Conservation (phyloP, 1,140 invertebrate species). For the Homarus americanus region DNA sequence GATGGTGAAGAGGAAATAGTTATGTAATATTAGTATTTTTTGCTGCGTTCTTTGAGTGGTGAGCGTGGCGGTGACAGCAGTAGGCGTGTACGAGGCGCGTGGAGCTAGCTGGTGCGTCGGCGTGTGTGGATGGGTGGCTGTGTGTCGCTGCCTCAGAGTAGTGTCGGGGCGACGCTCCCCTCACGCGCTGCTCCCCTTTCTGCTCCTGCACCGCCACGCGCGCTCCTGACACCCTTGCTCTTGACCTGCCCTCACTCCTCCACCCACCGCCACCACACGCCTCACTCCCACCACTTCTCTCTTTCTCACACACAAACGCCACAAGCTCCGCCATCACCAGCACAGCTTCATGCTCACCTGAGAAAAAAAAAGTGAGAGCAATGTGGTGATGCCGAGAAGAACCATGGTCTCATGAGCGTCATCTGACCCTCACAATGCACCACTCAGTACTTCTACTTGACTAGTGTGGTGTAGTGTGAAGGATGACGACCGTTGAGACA, state of each 20-base stretch:
- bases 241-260: background rate
- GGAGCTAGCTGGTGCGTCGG: constrained; percentile 28
- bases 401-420: too few species aligned
- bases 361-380: too few species aligned
- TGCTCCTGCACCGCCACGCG: background rate
- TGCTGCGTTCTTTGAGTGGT: background rate
- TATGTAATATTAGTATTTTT: background rate
- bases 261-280: background rate
- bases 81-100: constrained; percentile 14
- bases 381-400: too few species aligned
- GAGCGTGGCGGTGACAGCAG: constrained; percentile 11
- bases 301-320: background rate
- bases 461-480: too few species aligned
- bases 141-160: background rate
- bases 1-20: background rate
- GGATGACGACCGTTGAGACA: too few species aligned
- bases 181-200: constrained; percentile 53
- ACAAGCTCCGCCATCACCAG: too few species aligned
- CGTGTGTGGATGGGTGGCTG: constrained; percentile 31
- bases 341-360: too few species aligned
- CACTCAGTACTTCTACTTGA: too few species aligned
- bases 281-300: background rate
- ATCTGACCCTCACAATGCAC: too few species aligned
- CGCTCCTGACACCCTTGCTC: constrained; percentile 33
- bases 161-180: constrained; percentile 69